phyloP scores from a whole-genome alignment of 1,140 invertebrate species.

The Mylabris phalerata region DNA sequence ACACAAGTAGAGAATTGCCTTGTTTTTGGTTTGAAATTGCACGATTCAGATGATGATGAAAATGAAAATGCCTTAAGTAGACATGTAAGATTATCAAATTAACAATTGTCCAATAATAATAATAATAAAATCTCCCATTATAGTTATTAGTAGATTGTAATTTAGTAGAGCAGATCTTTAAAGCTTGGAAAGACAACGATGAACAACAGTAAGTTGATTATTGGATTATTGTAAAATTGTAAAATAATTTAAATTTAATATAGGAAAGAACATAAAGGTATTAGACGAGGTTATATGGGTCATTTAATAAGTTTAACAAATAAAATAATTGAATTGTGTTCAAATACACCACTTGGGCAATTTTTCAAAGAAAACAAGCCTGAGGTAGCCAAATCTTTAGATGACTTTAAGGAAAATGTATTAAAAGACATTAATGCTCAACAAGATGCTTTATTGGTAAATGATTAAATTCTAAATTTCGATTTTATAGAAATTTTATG shows the following conservation, averaged over 20 bases:
- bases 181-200: slow-evolving; percentile 49
- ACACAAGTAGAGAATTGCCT: slow-evolving; percentile 73
- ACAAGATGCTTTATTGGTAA: slow-evolving; percentile 51
- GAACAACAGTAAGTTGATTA: slow-evolving; percentile 43
- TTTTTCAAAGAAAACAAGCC: slow-evolving; percentile 51
- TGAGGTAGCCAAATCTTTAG: slow-evolving; percentile 52
- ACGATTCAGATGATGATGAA: slow-evolving; percentile 32
- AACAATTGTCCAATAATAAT: neutral
- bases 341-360: slow-evolving; percentile 43
- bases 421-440: slow-evolving; percentile 56
- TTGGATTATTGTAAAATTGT: neutral
- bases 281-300: slow-evolving; percentile 48
- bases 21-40: slow-evolving; percentile 53
- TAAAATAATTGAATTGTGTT: slow-evolving; percentile 48
- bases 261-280: slow-evolving; percentile 32
- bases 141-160: slow-evolving; percentile 49
- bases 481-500: neutral
- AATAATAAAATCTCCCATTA: slow-evolving; percentile 6
- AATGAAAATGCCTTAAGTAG: slow-evolving; percentile 46
- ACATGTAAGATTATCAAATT: slow-evolving; percentile 44
- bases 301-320: slow-evolving; percentile 51
- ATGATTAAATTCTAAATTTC: slow-evolving; percentile 14
- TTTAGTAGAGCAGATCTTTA: slow-evolving; percentile 46
- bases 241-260: slow-evolving; percentile 9
- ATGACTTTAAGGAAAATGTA: slow-evolving; percentile 51